Evolutionary conservation across 92 coral and sea anemone species (phyloP), one percentile per base, ranked within the genome.

Genomic region (Porites divaricata): DNA sequence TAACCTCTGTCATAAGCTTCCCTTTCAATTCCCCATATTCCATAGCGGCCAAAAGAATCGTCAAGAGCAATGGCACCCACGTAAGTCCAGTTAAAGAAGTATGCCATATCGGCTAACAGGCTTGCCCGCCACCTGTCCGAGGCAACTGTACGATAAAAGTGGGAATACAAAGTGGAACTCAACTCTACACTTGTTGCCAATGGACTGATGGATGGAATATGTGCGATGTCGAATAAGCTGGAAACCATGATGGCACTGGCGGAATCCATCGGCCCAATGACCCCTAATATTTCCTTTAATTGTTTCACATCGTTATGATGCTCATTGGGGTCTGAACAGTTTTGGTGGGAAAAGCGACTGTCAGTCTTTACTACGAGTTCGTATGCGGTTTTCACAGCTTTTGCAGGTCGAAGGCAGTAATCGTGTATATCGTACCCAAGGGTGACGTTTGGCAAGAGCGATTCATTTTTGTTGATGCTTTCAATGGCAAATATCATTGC

Each of bases 81-180:
- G 59, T 93, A 93, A 3, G 90, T 84, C 96, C 96, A 93, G 64
- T 87, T 84, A 62, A 93, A 93, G 67, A 67, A 83, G 87, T 93
- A 86, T 15, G 89, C 86, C 15, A 90, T 84, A 22, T 93, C 92
- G 8, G 91, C 96, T 76, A 90, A 77, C 10, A 93, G 87, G 63
- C 88, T 91, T n/a, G 96, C 94, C 28, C 89, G 96, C 80, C 89
- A 89, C n/a, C 89, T 91, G 77, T 93, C 96, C 13, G 96, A 93
- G 22, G 96, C 78, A 57, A 93, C 84, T 19, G 96, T 93, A 62
- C 96, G 94, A 56, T 87, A 88, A 85, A 93, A 93, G 57, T 83
- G 84, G 41, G 72, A 49, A 24, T 93, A 90, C 70, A 87, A 86
- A 5, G 90, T 85, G 0, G 90, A 70, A 21, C 90, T 83, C 28